Evolutionary conservation across 2,113 vertebrate species (phyloP), one percentile per base, ranked within the genome.

Genomic region (Euleptes europaea): DNA sequence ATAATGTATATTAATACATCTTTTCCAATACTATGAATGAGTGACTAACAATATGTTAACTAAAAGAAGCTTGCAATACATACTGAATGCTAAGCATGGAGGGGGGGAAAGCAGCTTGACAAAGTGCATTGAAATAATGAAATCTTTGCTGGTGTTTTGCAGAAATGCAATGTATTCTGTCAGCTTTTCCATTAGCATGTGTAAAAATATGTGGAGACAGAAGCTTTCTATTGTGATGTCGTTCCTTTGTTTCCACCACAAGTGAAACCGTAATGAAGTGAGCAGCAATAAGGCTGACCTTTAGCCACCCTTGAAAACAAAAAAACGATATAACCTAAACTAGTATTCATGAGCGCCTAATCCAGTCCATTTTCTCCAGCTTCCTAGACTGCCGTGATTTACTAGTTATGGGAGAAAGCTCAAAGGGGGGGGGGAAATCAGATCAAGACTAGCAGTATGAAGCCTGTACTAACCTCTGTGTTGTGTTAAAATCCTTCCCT

Each of bases 201-300:
- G 47, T 35, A 35, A 51, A 77, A 23, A 57, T 26, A 19, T 26
- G 51, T 57, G 49, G 35, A 70, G 14, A 78, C 38, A 78, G 23
- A 26, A 26, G 19, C 11, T 78, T 78, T 60, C 21, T 40, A 60
- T 40, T 19, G 26, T 65, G 63, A 40, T 28, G 11, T 40, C 4
- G 13, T 57, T 57, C 1, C 54, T 3, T 33, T 0, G 54, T 4
- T 75, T 66, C 86, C 83, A 84, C 0, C 3, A 77, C n/a, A 54
- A 60, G 42, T 47, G 81, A 84, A 8, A 63, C 40, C 82, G 6
- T 42, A 86, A 78, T 28, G 78, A 84, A 4, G 49, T 72, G 23
- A 90, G 69, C 31, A 67, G 15, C 89, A 84, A 72, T 47, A 26
- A 79, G 77, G 78, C 3, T 73, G 31, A 85, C 82, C 21, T 86